Percentiles rank a stretch among this genome's conserved stretches.
Evolutionary conservation across 2,113 vertebrate species (phyloP).

Genomic region (Pollimyrus isidori): DNA sequence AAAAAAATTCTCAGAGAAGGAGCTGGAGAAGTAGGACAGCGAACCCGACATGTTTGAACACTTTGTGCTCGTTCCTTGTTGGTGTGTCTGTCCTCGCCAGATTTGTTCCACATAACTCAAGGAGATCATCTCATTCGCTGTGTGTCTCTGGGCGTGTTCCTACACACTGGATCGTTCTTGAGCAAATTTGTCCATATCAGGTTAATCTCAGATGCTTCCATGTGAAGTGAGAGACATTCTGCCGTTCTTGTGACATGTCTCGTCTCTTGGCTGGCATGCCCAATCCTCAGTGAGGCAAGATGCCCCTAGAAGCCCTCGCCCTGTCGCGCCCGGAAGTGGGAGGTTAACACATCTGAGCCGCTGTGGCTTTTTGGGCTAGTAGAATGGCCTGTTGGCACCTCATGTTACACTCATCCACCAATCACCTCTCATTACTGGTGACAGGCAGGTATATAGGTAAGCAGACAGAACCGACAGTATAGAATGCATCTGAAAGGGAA

Average conservation of each 20-base stretch:
- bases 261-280: background rate
- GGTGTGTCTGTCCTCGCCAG: background rate
- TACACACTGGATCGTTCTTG: background rate
- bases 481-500: background rate
- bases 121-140: background rate
- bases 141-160: background rate
- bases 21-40: background rate
- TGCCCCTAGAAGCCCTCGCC: background rate
- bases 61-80: background rate
- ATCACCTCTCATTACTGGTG: background rate
- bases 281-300: background rate
- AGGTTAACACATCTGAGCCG: background rate
- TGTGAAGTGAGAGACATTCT: background rate
- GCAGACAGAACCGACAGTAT: background rate
- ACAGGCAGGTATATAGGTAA: background rate
- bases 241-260: background rate
- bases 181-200: background rate
- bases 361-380: background rate
- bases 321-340: background rate
- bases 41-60: background rate
- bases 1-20: background rate
- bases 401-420: background rate
- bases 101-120: background rate
- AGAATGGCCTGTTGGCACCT: background rate
- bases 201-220: background rate